Conservation (phyloP, 2,797 vertebrate species). For the Pteronotus mesoamericanus region DNA sequence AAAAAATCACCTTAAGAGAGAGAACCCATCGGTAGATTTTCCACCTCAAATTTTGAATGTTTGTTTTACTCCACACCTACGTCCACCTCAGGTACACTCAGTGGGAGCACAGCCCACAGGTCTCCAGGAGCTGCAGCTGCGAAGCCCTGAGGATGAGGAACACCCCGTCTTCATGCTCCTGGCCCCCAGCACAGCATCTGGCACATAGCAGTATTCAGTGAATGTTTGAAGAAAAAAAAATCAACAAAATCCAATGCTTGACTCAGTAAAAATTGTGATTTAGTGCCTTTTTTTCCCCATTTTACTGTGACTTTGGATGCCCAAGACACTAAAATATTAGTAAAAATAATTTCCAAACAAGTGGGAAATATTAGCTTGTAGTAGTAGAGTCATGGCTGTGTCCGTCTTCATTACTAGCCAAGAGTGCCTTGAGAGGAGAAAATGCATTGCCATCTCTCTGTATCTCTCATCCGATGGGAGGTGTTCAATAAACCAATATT, state of each 20-base stretch:
- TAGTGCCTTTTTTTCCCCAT: not conserved
- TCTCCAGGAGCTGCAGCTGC: not conserved
- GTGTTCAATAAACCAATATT: not conserved
- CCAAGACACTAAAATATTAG: slow-evolving; percentile 15
- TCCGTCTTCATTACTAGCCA: not conserved
- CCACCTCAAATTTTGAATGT: not conserved
- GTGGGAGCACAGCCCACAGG: not conserved
- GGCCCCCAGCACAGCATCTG: not conserved
- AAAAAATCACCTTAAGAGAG: not conserved
- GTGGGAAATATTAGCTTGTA: not conserved
- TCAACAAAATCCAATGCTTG: not conserved
- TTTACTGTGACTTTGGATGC: not conserved
- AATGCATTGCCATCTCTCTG: not conserved
- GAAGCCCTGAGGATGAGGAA: not conserved
- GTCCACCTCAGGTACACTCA: not conserved
- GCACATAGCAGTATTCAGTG: not conserved
- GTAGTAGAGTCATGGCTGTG: not conserved
- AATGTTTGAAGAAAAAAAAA: slow-evolving; percentile 14
- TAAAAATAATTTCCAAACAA: slow-evolving; percentile 30
- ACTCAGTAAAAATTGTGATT: slow-evolving; percentile 5
- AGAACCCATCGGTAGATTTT: not conserved
- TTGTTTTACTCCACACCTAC: not conserved
- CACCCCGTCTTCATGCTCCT: not conserved
- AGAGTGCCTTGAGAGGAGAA: not conserved
- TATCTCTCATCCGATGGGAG: not conserved